Evolutionary conservation across 2,797 vertebrate genomes (phyloP).

Genomic region (Lepus oiostolus): DNA sequence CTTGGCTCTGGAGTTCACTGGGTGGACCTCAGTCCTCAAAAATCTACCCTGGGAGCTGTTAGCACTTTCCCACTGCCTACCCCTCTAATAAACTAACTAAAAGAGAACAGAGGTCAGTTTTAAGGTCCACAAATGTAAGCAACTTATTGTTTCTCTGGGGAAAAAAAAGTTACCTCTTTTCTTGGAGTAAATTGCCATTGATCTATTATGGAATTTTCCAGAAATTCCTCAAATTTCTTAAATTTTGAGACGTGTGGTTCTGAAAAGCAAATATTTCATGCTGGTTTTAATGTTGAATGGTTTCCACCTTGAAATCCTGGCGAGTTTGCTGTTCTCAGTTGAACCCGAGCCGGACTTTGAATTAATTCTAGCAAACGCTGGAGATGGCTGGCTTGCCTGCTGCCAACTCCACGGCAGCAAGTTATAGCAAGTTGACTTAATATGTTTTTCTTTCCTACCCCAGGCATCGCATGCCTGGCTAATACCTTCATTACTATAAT

Average conservation of each 20-base stretch:
- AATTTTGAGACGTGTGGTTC: slow-evolving; percentile 66
- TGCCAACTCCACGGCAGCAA: slow-evolving; percentile 62
- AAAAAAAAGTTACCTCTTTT: slow-evolving; percentile 37
- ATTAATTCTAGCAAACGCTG: slow-evolving; percentile 75
- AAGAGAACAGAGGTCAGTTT: slow-evolving; percentile 42
- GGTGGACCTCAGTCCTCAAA: slow-evolving; percentile 83
- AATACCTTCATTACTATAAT: slow-evolving; percentile 61
- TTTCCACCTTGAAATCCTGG: slow-evolving; percentile 68
- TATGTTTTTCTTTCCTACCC: slow-evolving; percentile 70
- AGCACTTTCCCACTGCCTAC: slow-evolving; percentile 43
- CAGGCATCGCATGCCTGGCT: slow-evolving; percentile 50
- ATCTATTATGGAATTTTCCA: slow-evolving; percentile 69
- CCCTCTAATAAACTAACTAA: slow-evolving; percentile 61
- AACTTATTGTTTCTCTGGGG: slow-evolving; percentile 19
- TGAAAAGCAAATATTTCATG: slow-evolving; percentile 71
- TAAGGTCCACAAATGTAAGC: slow-evolving; percentile 41
- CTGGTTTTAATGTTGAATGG: slow-evolving; percentile 49
- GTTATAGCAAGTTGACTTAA: slow-evolving; percentile 67
- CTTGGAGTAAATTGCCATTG: slow-evolving; percentile 48
- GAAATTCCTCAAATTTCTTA: slow-evolving; percentile 78
- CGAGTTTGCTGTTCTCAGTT: slow-evolving; percentile 62
- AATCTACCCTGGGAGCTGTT: slow-evolving; percentile 81
- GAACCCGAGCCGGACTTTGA: slow-evolving; percentile 58
- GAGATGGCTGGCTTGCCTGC: slow-evolving; percentile 12
- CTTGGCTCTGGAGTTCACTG: slow-evolving; percentile 80